These are phyloP conservation scores for Drosophila grimshawi DNA, from an alignment of 1,140 invertebrate species.

Conservation along the genomic window DNA sequence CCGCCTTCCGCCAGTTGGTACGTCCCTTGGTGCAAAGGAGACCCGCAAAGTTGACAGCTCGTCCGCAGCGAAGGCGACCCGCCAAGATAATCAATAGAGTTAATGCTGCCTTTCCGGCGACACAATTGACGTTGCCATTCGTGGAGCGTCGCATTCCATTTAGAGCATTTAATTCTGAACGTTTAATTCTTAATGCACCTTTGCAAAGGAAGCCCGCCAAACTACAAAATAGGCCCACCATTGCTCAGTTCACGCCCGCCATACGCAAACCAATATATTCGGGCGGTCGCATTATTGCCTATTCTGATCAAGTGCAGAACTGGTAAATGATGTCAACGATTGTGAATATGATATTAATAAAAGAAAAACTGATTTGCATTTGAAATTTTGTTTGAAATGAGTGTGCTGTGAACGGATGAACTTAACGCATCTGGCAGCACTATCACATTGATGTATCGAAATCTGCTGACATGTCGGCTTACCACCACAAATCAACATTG, in stretches of 20 bases:
- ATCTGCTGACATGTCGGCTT: not conserved
- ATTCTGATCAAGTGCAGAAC: conserved; percentile 43
- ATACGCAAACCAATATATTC: conserved; percentile 39
- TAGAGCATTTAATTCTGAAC: conserved; percentile 55
- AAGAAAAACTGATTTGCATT: not conserved
- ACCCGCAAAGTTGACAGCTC: conserved; percentile 52
- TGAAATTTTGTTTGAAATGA: not conserved
- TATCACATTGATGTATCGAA: not conserved
- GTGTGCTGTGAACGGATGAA: not conserved
- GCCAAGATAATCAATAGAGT: conserved; percentile 52
- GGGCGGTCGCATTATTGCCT: conserved; percentile 46
- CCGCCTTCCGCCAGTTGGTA: conserved; percentile 49
- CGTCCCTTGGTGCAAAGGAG: conserved; percentile 46
- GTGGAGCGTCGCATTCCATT: conserved; percentile 64
- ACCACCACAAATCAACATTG: not conserved
- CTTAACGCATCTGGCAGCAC: conserved; percentile 2
- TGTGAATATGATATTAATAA: conserved; percentile 30
- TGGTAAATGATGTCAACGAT: conserved; percentile 34
- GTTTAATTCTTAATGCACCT: conserved; percentile 61
- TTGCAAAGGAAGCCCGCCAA: conserved; percentile 40
- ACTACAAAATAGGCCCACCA: conserved; percentile 16
- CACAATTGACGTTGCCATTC: conserved; percentile 60
- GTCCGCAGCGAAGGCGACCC: conserved; percentile 31
- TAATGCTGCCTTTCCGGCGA: conserved; percentile 47
- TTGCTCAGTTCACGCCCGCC: conserved; percentile 37